Conservation (phyloP, 2,113 vertebrate genomes). For the Xenotilapia caudafasciata region DNA sequence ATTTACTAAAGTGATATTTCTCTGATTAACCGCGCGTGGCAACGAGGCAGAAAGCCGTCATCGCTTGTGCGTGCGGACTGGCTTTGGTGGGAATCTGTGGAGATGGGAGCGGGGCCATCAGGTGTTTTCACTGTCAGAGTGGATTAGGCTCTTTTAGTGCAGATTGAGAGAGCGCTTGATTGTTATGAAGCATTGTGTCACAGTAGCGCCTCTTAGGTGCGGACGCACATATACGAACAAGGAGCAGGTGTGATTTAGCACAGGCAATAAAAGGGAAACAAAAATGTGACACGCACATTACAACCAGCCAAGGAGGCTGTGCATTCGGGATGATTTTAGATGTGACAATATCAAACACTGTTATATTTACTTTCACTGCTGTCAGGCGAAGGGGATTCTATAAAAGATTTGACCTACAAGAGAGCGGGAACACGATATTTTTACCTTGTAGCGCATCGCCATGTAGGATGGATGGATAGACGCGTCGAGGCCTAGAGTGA, state of each 20-base stretch:
- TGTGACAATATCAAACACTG: conserved; percentile 12
- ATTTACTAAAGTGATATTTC: conserved; percentile 41
- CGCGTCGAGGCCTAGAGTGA: conserved; percentile 36
- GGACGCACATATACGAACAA: conserved; percentile 85
- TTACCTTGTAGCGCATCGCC: conserved; percentile 14
- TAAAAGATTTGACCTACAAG: conserved; percentile 10
- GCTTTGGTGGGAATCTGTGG: not conserved
- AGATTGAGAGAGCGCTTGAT: conserved; percentile 89
- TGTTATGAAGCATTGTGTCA: conserved; percentile 90
- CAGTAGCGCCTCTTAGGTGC: conserved; percentile 86
- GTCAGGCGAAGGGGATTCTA: not conserved
- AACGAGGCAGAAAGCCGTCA: conserved; percentile 5
- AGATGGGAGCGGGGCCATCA: conserved; percentile 71
- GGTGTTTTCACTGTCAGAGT: conserved; percentile 81
- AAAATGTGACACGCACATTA: conserved; percentile 40
- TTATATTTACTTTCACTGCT: conserved; percentile 24
- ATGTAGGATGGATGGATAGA: conserved; percentile 26
- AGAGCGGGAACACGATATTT: conserved; percentile 11
- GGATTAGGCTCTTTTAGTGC: conserved; percentile 62
- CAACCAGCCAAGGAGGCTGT: conserved; percentile 18
- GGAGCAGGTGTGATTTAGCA: conserved; percentile 91
- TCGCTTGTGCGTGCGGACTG: not conserved
- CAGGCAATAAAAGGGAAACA: conserved; percentile 82
- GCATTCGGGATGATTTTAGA: conserved; percentile 27
- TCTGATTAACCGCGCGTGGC: conserved; percentile 47